Evolutionary conservation across 2,113 vertebrate species (phyloP), one percentile per base, ranked within the genome.

Genomic region (Maccullochella peelii): DNA sequence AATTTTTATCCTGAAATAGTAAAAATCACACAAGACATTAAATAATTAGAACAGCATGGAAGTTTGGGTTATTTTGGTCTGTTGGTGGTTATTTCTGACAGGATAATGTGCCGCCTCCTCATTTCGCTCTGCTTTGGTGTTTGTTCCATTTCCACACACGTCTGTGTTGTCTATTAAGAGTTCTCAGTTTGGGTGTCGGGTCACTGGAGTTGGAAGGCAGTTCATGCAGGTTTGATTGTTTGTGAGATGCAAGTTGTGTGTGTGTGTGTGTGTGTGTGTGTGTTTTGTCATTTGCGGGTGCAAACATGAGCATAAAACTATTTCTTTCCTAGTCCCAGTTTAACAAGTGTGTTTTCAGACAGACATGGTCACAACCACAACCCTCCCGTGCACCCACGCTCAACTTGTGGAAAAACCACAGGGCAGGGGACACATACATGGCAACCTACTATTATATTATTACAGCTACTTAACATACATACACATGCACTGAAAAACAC

Each of bases 341-440:
- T 95, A 94, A 94, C 92, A 90, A 92, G 91, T 73, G 86, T 92
- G 90, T 94, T 91, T 92, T 92, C 90, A 92, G 92, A 85, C 92
- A 94, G 91, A 94, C 94, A 72, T 82, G 89, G 92, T 93, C 86
- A 91, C 77, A 84, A 77, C 93, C 94, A 86, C 93, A 95, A 57
- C 73, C 86, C 77, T 91, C 59, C 58, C 18, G 18, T 88, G 66
- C 86, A 85, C 92, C 93, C 92, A 95, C 93, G 80, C 88, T 85
- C 50, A 79, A 61, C 85, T 80, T 23, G 42, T 83, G 74, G 73
- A 84, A 71, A 81, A 93, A 90, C 88, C 88, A 84, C 87, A 89
- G 83, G 78, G 71, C 83, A 86, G 84, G 79, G 62, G 87, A 89
- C 88, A 36, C 47, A 59, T 80, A 54, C 75, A 86, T 74, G 71